These are phyloP conservation scores for Leptinotarsa tumamoca DNA, from an alignment of 2,888 invertebrate species.

Conservation along the genomic window DNA sequence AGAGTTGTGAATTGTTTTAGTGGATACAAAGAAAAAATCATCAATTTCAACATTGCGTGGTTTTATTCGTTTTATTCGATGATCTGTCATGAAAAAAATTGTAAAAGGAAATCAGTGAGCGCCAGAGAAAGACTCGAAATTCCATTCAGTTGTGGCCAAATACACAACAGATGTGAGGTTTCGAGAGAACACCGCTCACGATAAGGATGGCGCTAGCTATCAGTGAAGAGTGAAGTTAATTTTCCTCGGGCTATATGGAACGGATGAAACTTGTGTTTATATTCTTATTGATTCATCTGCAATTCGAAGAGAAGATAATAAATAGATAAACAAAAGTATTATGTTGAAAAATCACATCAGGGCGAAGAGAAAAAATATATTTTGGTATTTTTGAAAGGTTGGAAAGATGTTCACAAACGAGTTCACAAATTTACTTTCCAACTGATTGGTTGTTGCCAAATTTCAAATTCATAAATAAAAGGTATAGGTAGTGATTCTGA, in stretches of 20 bases:
- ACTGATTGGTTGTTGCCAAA: no score
- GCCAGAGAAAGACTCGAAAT: conserved; percentile 7
- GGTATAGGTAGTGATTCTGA: no score
- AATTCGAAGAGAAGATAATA: neutral
- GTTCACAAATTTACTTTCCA: no score
- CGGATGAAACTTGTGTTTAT: conserved; percentile 8
- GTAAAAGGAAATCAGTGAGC: conserved; percentile 2
- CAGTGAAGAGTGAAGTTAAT: conserved; percentile 26
- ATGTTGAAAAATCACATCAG: neutral
- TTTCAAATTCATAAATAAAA: no score
- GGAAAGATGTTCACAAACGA: no score
- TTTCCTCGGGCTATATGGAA: neutral
- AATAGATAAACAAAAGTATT: neutral
- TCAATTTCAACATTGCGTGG: no score
- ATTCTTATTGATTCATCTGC: conserved; percentile 12
- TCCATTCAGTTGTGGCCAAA: conserved; percentile 4
- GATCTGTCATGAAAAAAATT: no score
- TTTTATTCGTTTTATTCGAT: no score
- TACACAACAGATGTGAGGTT: conserved; percentile 35
- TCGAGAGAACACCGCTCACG: conserved; percentile 34
- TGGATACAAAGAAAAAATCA: no score
- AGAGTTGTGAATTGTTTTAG: no score
- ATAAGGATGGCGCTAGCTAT: conserved; percentile 40
- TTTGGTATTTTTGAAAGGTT: no score
- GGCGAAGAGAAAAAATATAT: no score